These are phyloP conservation scores for Hyphantria cunea DNA, from an alignment of 1,140 invertebrate genomes.

Conservation along the genomic window DNA sequence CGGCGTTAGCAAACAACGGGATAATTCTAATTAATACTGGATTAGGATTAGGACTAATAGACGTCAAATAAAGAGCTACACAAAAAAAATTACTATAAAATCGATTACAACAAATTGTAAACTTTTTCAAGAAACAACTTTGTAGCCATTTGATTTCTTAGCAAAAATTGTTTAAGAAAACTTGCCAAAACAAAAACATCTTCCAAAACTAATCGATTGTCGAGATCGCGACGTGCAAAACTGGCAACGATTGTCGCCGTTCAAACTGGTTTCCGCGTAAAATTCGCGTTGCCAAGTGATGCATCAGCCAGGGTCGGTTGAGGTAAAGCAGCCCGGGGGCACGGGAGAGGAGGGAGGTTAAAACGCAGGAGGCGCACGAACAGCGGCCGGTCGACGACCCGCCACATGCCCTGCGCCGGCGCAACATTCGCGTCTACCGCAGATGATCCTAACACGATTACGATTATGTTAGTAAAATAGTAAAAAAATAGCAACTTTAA, in stretches of 20 bases:
- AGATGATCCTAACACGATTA: constrained; percentile 59
- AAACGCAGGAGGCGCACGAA: constrained; percentile 70
- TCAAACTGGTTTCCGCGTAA: constrained; percentile 76
- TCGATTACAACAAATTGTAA: not conserved
- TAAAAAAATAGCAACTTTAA: constrained; percentile 11
- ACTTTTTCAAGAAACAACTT: not conserved
- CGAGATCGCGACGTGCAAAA: constrained; percentile 44
- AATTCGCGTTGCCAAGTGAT: constrained; percentile 74
- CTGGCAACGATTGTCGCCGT: constrained; percentile 57
- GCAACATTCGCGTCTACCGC: constrained; percentile 67
- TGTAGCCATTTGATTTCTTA: too few relatives aligned
- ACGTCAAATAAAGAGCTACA: not conserved
- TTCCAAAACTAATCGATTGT: constrained; percentile 38
- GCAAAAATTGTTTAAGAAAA: too few relatives aligned
- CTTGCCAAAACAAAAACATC: not conserved
- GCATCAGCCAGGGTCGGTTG: constrained; percentile 67
- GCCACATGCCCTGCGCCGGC: constrained; percentile 67
- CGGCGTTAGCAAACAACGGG: constrained; percentile 38
- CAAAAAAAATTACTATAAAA: constrained; percentile 7
- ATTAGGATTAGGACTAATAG: constrained; percentile 2
- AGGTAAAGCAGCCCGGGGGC: constrained; percentile 52
- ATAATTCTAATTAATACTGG: constrained; percentile 23
- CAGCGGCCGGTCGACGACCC: constrained; percentile 75
- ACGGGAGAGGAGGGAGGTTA: constrained; percentile 50
- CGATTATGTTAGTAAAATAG: constrained; percentile 52